Conservation (phyloP, 2,888 invertebrate species). For the Calephelis perditalis region DNA sequence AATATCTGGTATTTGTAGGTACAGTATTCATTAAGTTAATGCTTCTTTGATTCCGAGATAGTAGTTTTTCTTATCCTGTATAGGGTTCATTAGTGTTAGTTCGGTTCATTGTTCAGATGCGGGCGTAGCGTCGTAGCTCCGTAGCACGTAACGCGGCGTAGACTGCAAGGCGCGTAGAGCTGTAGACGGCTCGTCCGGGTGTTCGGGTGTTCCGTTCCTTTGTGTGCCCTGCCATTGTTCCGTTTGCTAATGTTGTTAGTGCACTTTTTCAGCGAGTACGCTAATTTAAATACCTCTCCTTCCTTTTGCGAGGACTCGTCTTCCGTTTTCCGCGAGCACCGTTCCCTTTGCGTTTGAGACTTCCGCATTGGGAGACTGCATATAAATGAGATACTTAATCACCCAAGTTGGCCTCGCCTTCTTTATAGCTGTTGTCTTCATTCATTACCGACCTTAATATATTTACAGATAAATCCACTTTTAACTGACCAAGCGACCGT, state of each 20-base stretch:
- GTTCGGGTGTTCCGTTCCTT: constrained; percentile 58
- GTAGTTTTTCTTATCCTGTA: constrained; percentile 29
- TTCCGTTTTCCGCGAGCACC: constrained; percentile 73
- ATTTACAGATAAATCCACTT: constrained; percentile 33
- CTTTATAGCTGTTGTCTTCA: constrained; percentile 68
- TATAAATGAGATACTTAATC: constrained; percentile 79
- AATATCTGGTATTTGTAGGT: too few species aligned
- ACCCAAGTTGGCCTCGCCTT: constrained; percentile 68
- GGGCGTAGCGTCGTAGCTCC: constrained; percentile 30
- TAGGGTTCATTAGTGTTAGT: constrained; percentile 37
- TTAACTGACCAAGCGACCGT: constrained; percentile 32
- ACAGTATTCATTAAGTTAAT: constrained; percentile 24
- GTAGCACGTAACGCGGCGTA: constrained; percentile 31
- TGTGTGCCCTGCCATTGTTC: constrained; percentile 68
- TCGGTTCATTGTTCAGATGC: constrained; percentile 32
- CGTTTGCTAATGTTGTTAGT: constrained; percentile 75
- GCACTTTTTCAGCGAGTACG: constrained; percentile 75
- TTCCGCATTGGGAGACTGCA: constrained; percentile 71
- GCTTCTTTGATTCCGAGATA: constrained; percentile 30
- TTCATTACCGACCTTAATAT: constrained; percentile 52
- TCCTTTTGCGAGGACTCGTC: constrained; percentile 73
- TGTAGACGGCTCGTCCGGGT: constrained; percentile 45
- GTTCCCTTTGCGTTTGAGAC: constrained; percentile 73
- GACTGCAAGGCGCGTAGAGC: constrained; percentile 18
- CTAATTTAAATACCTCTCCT: constrained; percentile 76